Evolutionary conservation across 2,888 invertebrate species (phyloP).

Genomic region (Sphaeridia pumilis): DNA sequence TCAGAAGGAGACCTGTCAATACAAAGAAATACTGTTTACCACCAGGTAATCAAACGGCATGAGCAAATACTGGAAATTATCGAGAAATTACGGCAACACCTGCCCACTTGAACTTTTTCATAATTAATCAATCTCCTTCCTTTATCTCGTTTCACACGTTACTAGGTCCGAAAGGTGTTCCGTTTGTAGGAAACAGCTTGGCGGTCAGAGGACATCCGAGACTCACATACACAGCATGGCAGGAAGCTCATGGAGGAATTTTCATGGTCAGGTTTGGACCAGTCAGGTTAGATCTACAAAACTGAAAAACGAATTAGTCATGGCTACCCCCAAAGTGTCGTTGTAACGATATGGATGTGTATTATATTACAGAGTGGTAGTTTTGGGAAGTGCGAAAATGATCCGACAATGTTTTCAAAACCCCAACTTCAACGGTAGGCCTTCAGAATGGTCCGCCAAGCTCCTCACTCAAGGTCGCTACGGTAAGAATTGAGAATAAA

Average conservation of each 20-base stretch:
- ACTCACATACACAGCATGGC: constrained; percentile 12
- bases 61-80: too few species aligned
- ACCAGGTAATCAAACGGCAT: background rate
- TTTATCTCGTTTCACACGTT: background rate
- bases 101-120: background rate
- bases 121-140: background rate
- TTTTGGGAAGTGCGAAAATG: constrained; percentile 5
- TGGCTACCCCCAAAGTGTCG: too few species aligned
- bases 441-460: constrained; percentile 7
- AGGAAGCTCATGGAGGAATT: constrained; percentile 4
- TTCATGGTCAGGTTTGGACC: constrained; percentile 13
- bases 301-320: too few species aligned
- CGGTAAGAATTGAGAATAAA: constrained; percentile 9
- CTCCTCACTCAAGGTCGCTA: constrained; percentile 11
- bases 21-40: background rate
- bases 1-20: too few species aligned
- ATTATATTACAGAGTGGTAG: constrained; percentile 7
- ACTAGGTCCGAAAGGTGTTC: constrained; percentile 6
- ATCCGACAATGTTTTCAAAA: constrained; percentile 14
- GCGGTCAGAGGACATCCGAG: constrained; percentile 7
- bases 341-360: too few species aligned
- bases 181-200: constrained; percentile 7
- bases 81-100: too few species aligned
- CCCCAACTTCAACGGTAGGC: constrained; percentile 11
- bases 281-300: too few species aligned